Conservation (phyloP, 2,888 invertebrate genomes). For the Thymelicus sylvestris region DNA sequence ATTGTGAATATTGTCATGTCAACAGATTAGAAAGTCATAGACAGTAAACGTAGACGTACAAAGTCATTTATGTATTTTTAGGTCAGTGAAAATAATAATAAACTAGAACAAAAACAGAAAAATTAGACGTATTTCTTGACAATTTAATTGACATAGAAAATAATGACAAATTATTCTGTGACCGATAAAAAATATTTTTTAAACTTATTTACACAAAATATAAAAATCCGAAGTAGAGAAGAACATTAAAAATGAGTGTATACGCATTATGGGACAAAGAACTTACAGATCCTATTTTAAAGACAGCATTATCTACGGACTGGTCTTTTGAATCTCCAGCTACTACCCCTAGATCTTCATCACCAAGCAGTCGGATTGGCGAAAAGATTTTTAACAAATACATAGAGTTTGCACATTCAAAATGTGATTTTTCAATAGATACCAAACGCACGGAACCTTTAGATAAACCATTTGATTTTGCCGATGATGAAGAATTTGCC, state of each 20-base stretch:
- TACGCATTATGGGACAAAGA: constrained; percentile 55
- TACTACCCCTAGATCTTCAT: constrained; percentile 56
- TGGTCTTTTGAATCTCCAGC: constrained; percentile 54
- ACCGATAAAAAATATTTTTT: neutral
- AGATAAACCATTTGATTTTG: constrained; percentile 74
- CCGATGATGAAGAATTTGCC: constrained; percentile 76
- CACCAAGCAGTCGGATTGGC: constrained; percentile 56
- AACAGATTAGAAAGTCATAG: too few species aligned
- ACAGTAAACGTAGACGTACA: too few species aligned
- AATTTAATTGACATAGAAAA: neutral
- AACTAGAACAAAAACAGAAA: too few species aligned
- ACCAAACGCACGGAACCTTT: constrained; percentile 59
- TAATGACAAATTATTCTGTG: constrained; percentile 4
- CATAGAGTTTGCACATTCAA: constrained; percentile 67
- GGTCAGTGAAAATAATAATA: too few species aligned
- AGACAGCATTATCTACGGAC: constrained; percentile 52
- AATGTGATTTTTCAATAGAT: constrained; percentile 60
- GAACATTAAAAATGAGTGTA: constrained; percentile 55
- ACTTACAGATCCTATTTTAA: constrained; percentile 51
- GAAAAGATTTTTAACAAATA: constrained; percentile 69
- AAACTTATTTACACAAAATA: neutral
- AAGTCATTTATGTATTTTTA: too few species aligned
- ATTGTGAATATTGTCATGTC: too few species aligned
- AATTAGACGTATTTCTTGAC: too few species aligned
- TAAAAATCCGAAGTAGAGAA: constrained; percentile 40